Percentiles rank a stretch among this genome's conserved stretches.
Evolutionary conservation across 2,888 invertebrate species (phyloP).

Genomic region (Pseudococcus longispinus): DNA sequence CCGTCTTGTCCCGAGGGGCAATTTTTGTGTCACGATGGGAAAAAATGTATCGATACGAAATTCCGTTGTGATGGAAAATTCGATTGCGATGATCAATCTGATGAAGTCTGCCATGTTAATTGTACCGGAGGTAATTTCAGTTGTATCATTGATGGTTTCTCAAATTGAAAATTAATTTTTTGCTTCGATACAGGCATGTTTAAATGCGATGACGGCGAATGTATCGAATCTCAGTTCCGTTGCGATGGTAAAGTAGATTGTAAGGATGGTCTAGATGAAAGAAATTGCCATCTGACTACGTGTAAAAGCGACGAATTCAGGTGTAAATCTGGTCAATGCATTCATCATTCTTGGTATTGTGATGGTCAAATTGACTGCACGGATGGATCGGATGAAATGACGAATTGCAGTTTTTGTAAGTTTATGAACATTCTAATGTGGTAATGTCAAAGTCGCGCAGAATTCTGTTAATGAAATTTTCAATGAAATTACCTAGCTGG

Average conservation of each 20-base stretch:
- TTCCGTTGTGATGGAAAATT: conserved; percentile 66
- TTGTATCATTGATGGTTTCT: neutral
- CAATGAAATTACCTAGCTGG: neutral
- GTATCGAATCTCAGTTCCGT: conserved; percentile 67
- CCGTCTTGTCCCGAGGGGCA: conserved; percentile 60
- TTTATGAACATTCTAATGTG: neutral
- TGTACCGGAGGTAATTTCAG: conserved; percentile 62
- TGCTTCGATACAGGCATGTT: conserved; percentile 63
- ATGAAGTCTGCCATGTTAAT: conserved; percentile 63
- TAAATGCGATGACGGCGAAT: conserved; percentile 73
- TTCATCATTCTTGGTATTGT: conserved; percentile 63
- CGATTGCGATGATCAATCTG: conserved; percentile 66
- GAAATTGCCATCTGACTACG: conserved; percentile 58
- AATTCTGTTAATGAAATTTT: neutral
- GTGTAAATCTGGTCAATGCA: conserved; percentile 63
- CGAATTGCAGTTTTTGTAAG: conserved; percentile 62
- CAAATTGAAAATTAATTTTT: neutral
- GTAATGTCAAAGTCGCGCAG: neutral
- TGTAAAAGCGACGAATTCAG: conserved; percentile 57
- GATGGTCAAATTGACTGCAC: conserved; percentile 63
- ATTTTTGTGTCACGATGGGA: conserved; percentile 66
- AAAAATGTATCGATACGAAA: conserved; percentile 65
- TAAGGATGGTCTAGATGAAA: conserved; percentile 63
- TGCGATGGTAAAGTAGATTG: conserved; percentile 77
- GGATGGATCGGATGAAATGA: conserved; percentile 65